Evolutionary conservation across 2,797 vertebrate species (phyloP), one percentile per base, ranked within the genome.

Genomic region (Tapirus indicus): DNA sequence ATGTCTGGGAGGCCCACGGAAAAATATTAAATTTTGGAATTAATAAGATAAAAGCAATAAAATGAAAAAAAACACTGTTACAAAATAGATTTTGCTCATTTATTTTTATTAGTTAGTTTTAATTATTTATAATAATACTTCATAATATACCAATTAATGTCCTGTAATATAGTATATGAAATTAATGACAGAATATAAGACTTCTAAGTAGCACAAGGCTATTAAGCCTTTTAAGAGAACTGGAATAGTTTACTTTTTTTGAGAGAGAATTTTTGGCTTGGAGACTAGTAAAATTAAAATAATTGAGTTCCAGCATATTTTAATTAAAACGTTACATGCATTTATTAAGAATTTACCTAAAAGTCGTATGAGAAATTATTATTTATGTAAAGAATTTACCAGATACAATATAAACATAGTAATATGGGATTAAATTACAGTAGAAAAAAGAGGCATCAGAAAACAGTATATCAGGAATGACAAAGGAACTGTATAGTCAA

Each of bases 11-110:
- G 4, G 2, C 4, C 32, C 25, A 82, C n/a, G 21, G 41, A 56
- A 96, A 96, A 92, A 68, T 60, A 62, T 3, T 68, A 12, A 85
- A 56, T 85, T 80, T 71, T 80, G 94, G 25, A 96, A 80, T 77
- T 58, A 82, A 56, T 94, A 29, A 58, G 5, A 66, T 25, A 88
- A 88, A 95, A 86, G 12, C 7, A 93, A 47, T 52, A 96, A 84
- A n/a, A 86, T 38, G 18, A 83, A 72, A 94, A 6, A 2, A 91
- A 95, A 35, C 1, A 72, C 3, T 14, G 83, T 54, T 75, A 64
- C 38, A 84, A 56, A 84, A 94, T 72, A 52, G 12, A 88, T 41
- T 91, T 91, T 71, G n/a, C 4, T 79, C 21, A 91, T 78, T 88
- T 82, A 62, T 27, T 74, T 86, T 91, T 71, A 85, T 95, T 88